Evolutionary conservation across 1,140 invertebrate species (phyloP), one percentile per base, ranked within the genome.

Genomic region (Bombus consobrinus): DNA sequence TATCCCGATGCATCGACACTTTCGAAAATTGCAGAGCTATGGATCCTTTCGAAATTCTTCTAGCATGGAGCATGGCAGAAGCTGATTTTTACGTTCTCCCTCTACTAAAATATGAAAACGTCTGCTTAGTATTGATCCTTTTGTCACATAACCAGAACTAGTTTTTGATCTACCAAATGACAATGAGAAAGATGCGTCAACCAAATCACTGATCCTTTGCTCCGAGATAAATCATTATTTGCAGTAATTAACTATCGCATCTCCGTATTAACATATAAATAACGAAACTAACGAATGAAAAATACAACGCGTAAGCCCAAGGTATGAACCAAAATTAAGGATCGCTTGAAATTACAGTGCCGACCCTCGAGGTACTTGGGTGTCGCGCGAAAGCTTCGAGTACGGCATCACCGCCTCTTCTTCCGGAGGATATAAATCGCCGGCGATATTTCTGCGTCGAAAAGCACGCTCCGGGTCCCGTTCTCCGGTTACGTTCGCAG

Each of bases 381-480:
- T 10, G 25, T 34, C 39, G 37, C 28, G 28, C 8, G 28, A 37
- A 43, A 41, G 34, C 39, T 18, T 9, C 28, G 39, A 43, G 6
- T 13, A 18, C 2, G 71, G 28, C 41, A 32, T 9, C 8, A 5
- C 28, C 71, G 37, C 22, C 53, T n/a, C 84, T 79, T 41, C 64
- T 72, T 73, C 68, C 66, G 66, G 82, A 72, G 53, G 69, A 85
- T 82, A 90, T 88, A 80, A 90, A 91, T 91, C 87, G 87, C 85
- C 75, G 57, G 74, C 78, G 85, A 91, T 91, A 91, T 91, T 88
- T 91, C 87, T 89, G 76, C 82, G 86, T 88, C 84, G 82, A 89
- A 53, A 91, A 91, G 83, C 84, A n/a, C 59, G 28, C 13, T 81
- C 83, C 76, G 82, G 81, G 77, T 80, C 72, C 66, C 62, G 86